phyloP scores from a whole-genome alignment of 92 coral and sea anemone species.

The Porites lobata region DNA sequence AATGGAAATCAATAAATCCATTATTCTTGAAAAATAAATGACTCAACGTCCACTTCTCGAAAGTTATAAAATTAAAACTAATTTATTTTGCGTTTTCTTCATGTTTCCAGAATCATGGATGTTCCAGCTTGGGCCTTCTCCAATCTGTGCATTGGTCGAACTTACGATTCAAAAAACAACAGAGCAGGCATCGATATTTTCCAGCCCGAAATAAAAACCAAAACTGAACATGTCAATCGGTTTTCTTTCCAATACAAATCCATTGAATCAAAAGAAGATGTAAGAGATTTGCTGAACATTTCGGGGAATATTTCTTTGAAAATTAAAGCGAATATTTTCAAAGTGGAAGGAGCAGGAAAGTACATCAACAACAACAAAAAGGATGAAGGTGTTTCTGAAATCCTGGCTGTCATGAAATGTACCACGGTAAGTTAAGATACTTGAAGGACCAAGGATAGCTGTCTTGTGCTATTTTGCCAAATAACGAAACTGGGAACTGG shows the following conservation, averaged over 20 bases:
- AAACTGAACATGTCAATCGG: not conserved
- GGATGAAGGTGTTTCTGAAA: conserved; percentile 16
- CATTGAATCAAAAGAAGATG: conserved; percentile 21
- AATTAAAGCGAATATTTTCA: conserved; percentile 50
- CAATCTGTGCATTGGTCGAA: conserved; percentile 38
- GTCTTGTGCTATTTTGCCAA: not conserved
- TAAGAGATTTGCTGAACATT: conserved; percentile 48
- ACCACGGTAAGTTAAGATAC: conserved; percentile 24
- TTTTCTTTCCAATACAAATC: conserved; percentile 38
- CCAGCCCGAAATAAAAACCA: not conserved
- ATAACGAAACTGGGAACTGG: conserved; percentile 22
- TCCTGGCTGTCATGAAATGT: conserved; percentile 50
- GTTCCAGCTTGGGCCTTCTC: conserved; percentile 29
- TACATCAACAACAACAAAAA: conserved; percentile 28
- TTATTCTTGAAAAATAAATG: no score
- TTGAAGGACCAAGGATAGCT: not conserved
- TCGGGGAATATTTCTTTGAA: conserved; percentile 63
- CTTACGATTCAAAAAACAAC: conserved; percentile 1
- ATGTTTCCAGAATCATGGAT: not conserved
- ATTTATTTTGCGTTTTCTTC: no score
- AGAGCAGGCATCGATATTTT: conserved; percentile 18
- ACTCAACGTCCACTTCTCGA: no score
- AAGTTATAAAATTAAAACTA: no score
- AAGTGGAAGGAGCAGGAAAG: conserved; percentile 54
- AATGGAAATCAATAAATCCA: no score